These are phyloP conservation scores for Ciona savignyi DNA, from an alignment of 23 tunicate species.

Conservation along the genomic window DNA sequence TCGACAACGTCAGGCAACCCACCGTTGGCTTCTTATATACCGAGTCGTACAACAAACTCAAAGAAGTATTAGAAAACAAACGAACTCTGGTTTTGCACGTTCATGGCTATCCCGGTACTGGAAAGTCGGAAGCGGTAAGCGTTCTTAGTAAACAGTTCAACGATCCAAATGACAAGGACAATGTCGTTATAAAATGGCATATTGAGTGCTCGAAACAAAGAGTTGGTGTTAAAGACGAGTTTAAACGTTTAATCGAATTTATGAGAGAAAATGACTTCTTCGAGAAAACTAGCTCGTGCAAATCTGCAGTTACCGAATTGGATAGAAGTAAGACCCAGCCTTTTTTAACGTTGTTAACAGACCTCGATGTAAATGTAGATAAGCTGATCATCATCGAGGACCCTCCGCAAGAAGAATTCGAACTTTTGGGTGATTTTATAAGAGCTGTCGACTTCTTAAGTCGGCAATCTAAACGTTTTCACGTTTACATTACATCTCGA, in stretches of 20 bases:
- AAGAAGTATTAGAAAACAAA: no score
- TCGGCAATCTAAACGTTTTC: no score
- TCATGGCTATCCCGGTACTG: conserved; percentile 46
- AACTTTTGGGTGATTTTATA: conserved; percentile 5
- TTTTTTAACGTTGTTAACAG: neutral
- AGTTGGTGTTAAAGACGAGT: conserved; percentile 1
- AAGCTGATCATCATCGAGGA: conserved; percentile 12
- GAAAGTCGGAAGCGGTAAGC: conserved; percentile 35
- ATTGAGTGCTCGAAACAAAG: conserved; percentile 10
- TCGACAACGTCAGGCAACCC: no score
- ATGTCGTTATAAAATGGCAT: conserved; percentile 1
- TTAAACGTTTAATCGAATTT: neutral
- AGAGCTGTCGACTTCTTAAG: no score
- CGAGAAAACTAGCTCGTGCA: no score
- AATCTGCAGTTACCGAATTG: neutral
- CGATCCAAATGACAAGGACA: conserved; percentile 4
- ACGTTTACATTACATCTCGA: conserved; percentile 11
- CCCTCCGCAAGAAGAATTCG: neutral
- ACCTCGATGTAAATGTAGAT: neutral
- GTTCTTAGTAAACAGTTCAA: conserved; percentile 12
- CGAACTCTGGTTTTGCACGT: conserved; percentile 4
- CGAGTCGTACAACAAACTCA: no score
- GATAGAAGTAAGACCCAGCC: neutral
- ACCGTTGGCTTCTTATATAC: no score
- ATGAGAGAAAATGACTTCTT: neutral